phyloP scores from a whole-genome alignment of 2,113 vertebrate genomes.

The Tragelaphus strepsiceros region DNA sequence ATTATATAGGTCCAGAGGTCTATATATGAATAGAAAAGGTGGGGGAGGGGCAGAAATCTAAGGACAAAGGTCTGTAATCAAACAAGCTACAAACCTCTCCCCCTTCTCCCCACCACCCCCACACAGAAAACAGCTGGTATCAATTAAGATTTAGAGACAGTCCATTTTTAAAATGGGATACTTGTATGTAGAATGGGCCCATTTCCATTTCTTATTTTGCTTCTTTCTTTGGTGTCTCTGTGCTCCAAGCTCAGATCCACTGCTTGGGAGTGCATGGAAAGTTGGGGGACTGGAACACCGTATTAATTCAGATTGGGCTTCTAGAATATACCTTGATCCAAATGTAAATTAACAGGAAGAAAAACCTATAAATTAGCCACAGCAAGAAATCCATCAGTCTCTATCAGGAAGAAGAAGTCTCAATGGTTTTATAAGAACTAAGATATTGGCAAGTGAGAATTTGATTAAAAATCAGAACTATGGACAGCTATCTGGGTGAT shows the following conservation, averaged over 20 bases:
- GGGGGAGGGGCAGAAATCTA: conserved; percentile 38
- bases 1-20: conserved; percentile 59
- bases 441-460: not conserved
- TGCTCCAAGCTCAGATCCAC: not conserved
- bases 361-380: not conserved
- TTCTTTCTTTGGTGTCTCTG: not conserved
- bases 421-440: conserved; percentile 20
- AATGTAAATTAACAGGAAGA: conserved; percentile 15
- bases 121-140: conserved; percentile 29
- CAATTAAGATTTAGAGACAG: conserved; percentile 40
- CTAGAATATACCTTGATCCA: conserved; percentile 10
- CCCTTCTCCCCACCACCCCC: fast-evolving
- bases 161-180: not conserved
- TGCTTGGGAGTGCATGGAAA: not conserved
- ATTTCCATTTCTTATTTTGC: not conserved
- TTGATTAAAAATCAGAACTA: conserved; percentile 15
- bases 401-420: conserved; percentile 11
- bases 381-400: not conserved
- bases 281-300: not conserved
- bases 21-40: conserved; percentile 42
- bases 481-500: not conserved
- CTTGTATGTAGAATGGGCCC: not conserved
- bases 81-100: conserved; percentile 34
- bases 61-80: conserved; percentile 67
- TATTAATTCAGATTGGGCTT: not conserved